phyloP scores from a whole-genome alignment of 2,797 vertebrate species.

The Eremophila alpestris region DNA sequence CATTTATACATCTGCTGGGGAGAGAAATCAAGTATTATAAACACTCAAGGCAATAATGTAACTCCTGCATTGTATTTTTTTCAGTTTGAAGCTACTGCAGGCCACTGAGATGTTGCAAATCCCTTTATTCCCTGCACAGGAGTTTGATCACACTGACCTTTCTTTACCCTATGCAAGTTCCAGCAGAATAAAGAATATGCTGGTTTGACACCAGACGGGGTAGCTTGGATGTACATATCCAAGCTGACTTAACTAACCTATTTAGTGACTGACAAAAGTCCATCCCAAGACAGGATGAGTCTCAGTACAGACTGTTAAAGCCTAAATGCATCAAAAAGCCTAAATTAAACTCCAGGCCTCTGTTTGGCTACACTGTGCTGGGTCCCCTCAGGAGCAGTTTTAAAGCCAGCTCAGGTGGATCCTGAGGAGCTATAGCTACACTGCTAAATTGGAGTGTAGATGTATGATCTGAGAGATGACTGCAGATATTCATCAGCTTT shows the following conservation, averaged over 20 bases:
- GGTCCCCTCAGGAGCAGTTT: background rate
- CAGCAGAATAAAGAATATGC: background rate
- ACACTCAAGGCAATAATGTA: background rate
- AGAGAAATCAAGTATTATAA: constrained; percentile 14
- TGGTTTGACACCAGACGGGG: background rate
- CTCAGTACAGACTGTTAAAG: background rate
- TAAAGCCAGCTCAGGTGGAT: background rate
- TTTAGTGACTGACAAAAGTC: background rate
- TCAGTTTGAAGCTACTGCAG: background rate
- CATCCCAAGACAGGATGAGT: background rate
- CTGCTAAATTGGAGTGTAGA: background rate
- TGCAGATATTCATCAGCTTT: background rate
- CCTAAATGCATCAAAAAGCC: background rate
- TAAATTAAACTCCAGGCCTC: background rate
- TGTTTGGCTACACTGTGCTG: background rate
- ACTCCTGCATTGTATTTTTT: background rate
- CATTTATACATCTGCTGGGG: background rate
- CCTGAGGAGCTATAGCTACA: background rate
- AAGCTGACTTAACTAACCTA: background rate
- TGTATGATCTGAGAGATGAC: background rate
- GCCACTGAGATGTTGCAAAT: background rate
- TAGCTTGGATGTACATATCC: background rate
- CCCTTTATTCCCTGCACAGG: background rate
- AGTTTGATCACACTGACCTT: background rate
- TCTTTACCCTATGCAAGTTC: background rate